phyloP scores from a whole-genome alignment of 2,797 vertebrate genomes.

The Acridotheres tristis region DNA sequence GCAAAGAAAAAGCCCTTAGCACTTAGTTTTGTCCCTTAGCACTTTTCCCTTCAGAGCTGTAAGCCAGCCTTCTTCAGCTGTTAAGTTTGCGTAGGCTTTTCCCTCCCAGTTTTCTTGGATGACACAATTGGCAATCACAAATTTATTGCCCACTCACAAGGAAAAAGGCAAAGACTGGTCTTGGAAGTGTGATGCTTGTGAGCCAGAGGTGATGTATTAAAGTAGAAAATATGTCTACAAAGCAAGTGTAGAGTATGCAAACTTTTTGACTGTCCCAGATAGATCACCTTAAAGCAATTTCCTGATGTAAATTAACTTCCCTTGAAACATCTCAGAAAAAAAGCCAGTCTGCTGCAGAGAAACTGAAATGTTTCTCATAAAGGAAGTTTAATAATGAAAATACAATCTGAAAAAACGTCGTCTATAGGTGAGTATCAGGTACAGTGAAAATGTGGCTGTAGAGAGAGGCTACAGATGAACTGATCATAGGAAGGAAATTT shows the following conservation, averaged over 20 bases:
- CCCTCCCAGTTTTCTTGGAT: neutral
- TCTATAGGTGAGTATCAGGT: neutral
- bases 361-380: neutral
- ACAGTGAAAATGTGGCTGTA: neutral
- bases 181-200: neutral
- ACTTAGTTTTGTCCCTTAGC: neutral
- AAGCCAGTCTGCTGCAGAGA: neutral
- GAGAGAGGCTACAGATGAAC: neutral
- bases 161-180: neutral
- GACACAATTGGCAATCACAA: neutral
- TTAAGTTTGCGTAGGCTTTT: neutral
- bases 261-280: neutral
- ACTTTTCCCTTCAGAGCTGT: neutral
- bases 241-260: neutral
- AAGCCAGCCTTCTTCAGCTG: neutral
- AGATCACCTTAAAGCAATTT: constrained; percentile 36
- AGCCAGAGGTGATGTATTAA: neutral
- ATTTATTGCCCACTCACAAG: neutral
- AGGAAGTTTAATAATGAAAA: neutral
- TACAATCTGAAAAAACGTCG: neutral
- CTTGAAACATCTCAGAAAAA: constrained; percentile 25
- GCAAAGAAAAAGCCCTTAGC: neutral
- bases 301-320: constrained; percentile 24
- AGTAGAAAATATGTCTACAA: neutral
- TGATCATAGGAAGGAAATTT: neutral